phyloP scores from a whole-genome alignment of 2,888 invertebrate genomes.

The Eumerus sabulonum region DNA sequence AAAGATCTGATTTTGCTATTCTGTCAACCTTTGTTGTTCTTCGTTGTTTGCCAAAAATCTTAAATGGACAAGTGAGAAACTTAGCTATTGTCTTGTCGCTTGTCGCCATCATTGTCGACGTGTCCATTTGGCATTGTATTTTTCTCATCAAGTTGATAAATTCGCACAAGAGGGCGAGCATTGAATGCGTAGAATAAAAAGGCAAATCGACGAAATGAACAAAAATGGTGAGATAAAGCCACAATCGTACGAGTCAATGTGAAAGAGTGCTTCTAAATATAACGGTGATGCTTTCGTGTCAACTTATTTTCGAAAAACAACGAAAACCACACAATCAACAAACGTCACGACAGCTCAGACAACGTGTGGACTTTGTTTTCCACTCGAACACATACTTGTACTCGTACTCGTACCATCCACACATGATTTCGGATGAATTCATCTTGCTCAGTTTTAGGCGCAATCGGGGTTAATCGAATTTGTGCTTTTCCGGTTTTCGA shows the following conservation, averaged over 20 bases:
- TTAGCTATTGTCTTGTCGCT: neutral
- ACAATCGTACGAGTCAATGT: neutral
- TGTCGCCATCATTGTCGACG: neutral
- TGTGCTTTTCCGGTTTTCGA: neutral
- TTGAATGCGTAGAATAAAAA: conserved; percentile 16
- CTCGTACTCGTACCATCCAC: no score
- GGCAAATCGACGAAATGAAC: conserved; percentile 12
- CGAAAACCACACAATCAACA: neutral
- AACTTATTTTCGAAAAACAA: conserved; percentile 20
- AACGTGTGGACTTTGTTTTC: no score
- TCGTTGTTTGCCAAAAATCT: conserved; percentile 18
- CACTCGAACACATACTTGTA: no score
- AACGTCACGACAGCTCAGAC: neutral
- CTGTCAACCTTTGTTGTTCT: conserved; percentile 9
- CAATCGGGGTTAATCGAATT: no score
- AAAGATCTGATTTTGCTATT: conserved; percentile 10
- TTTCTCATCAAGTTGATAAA: conserved; percentile 1
- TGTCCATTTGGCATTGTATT: neutral
- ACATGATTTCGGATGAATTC: neutral
- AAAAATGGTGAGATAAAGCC: conserved; percentile 30
- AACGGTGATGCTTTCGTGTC: conserved; percentile 31
- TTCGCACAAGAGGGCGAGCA: no score
- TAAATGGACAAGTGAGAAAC: conserved; percentile 16
- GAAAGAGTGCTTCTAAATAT: conserved; percentile 25
- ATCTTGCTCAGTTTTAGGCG: conserved; percentile 28